phyloP scores from a whole-genome alignment of 2,797 vertebrate species.

The Mastacembelus armatus region DNA sequence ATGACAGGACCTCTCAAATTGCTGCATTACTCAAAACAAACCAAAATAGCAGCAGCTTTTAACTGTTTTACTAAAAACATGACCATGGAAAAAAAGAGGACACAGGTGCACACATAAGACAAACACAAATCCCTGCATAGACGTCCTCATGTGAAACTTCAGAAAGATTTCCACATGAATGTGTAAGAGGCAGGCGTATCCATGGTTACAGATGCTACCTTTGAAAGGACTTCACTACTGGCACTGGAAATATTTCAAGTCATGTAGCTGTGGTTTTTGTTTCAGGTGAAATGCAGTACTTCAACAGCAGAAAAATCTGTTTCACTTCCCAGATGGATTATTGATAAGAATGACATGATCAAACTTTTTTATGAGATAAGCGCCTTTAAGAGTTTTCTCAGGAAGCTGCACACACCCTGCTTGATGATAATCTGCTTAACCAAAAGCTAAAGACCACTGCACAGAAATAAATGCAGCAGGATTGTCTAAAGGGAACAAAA shows the following conservation, averaged over 20 bases:
- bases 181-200: constrained; percentile 35
- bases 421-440: not conserved
- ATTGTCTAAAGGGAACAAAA: not conserved
- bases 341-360: not conserved
- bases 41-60: constrained; percentile 35
- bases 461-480: constrained; percentile 11
- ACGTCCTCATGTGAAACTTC: constrained; percentile 20
- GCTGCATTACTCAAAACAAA: constrained; percentile 16
- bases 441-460: not conserved
- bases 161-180: not conserved
- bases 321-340: not conserved
- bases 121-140: not conserved
- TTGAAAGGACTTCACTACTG: constrained; percentile 25
- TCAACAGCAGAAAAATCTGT: not conserved
- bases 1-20: constrained; percentile 51
- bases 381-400: not conserved
- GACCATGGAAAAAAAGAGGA: no score
- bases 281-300: not conserved
- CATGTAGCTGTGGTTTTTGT: constrained; percentile 18
- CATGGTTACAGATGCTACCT: constrained; percentile 53
- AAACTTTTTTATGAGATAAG: not conserved
- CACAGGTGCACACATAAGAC: not conserved
- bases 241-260: constrained; percentile 22
- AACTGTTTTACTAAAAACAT: constrained; percentile 1
- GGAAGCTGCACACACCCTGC: not conserved